Evolutionary conservation across 2,113 vertebrate genomes (phyloP).

Genomic region (Pagrus major): DNA sequence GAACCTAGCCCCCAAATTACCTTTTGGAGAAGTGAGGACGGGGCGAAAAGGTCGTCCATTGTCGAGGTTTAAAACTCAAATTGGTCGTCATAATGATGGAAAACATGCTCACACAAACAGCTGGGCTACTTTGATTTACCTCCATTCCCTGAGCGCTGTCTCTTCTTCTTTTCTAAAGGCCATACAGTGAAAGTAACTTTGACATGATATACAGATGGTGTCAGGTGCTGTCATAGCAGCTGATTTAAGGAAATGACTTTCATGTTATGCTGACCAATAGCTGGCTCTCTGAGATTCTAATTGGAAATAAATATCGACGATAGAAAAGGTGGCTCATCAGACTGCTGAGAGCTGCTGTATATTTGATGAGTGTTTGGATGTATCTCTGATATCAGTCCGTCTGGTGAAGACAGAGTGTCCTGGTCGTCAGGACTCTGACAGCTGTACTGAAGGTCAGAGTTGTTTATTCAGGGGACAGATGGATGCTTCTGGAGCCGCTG

Average conservation of each 20-base stretch:
- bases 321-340: background rate
- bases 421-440: background rate
- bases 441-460: background rate
- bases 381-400: background rate
- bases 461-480: background rate
- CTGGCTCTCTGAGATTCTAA: background rate
- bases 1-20: background rate
- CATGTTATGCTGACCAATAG: background rate
- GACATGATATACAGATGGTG: background rate
- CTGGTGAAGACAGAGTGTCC: background rate
- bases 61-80: background rate
- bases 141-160: background rate
- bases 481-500: background rate
- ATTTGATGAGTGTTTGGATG: background rate
- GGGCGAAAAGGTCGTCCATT: background rate
- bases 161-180: background rate
- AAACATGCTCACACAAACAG: background rate
- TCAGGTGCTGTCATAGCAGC: background rate
- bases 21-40: background rate
- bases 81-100: background rate
- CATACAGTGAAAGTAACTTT: background rate
- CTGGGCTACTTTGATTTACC: background rate
- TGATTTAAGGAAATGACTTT: background rate
- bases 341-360: background rate
- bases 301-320: background rate